Evolutionary conservation across 1,140 invertebrate species (phyloP), one percentile per base, ranked within the genome.

Genomic region (Leptinotarsa texana): DNA sequence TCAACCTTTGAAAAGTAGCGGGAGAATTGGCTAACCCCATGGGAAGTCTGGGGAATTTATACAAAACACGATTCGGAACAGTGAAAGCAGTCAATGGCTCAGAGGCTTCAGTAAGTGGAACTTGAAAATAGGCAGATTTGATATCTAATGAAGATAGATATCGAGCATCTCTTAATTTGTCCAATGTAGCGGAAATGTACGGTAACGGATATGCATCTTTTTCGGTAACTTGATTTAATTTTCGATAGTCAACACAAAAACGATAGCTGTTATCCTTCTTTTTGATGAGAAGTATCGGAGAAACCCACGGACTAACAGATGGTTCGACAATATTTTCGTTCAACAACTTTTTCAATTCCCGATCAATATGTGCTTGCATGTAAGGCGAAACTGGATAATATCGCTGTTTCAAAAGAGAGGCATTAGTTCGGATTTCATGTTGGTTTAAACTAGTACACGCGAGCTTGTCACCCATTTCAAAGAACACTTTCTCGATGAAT

Each of bases 91-190:
- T 69, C 8, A 17, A 13, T 21, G 3, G 17, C 13, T 21, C 5
- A 27, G 67, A 42, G 5, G 11, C 18, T 4, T n/a, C n/a, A 13
- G 42, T 22, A 65, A 84, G 80, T 49, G 84, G 80, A 74, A 84
- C 84, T 62, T 84, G 63, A 74, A 77, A 82, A 74, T 78, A 85
- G 3, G 77, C 80, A 17, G 74, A 75, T 33, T 74, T 78, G 11
- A 73, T 81, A 83, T 85, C 84, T n/a, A 84, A 68, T 0, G 79
- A 76, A 3, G 75, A 76, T 3, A 85, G 67, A 75, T 78, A 85
- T 65, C 65, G 77, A 18, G 83, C 80, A 69, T 83, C 71, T 3
- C 62, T 63, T 17, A 84, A 73, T 47, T 71, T 80, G 66, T 83
- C 82, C 22, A 85, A 63, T 3, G 47, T 76, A 33, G 22, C 72